These are phyloP conservation scores for Melieria picta DNA, from an alignment of 2,888 invertebrate species.

Conservation along the genomic window DNA sequence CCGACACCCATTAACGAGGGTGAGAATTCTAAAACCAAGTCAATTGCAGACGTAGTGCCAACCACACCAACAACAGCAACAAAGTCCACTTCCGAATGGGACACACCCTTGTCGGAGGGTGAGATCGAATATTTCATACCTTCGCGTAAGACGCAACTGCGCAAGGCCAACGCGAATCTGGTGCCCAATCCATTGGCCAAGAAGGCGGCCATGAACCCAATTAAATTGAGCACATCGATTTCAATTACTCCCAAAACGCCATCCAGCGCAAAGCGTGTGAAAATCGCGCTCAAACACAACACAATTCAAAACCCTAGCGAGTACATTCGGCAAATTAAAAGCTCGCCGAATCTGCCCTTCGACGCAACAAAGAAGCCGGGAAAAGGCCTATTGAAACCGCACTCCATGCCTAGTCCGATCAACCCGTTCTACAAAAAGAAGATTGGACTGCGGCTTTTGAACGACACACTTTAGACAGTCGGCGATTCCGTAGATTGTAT, in stretches of 20 bases:
- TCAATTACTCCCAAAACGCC: slow-evolving; percentile 40
- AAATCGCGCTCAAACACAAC: slow-evolving; percentile 77
- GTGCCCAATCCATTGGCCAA: slow-evolving; percentile 45
- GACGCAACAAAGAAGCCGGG: slow-evolving; percentile 76
- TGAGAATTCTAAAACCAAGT: slow-evolving; percentile 18
- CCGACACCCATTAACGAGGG: neutral
- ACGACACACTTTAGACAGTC: slow-evolving; percentile 53
- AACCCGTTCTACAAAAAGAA: slow-evolving; percentile 80
- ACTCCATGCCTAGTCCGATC: slow-evolving; percentile 75
- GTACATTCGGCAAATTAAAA: slow-evolving; percentile 75
- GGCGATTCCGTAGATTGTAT: neutral
- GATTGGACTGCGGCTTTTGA: slow-evolving; percentile 50
- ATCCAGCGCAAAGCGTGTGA: slow-evolving; percentile 72
- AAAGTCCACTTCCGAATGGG: slow-evolving; percentile 60
- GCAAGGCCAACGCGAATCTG: slow-evolving; percentile 55
- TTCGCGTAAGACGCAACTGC: slow-evolving; percentile 57
- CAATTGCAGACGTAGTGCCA: neutral
- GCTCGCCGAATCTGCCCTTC: slow-evolving; percentile 80
- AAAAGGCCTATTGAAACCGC: slow-evolving; percentile 79
- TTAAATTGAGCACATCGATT: slow-evolving; percentile 45
- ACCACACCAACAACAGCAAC: neutral
- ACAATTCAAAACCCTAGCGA: slow-evolving; percentile 78
- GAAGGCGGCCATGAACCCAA: slow-evolving; percentile 41
- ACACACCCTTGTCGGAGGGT: slow-evolving; percentile 64
- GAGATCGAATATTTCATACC: slow-evolving; percentile 64